Percentiles rank a stretch among this genome's conserved stretches.
Evolutionary conservation across 1,140 invertebrate genomes (phyloP).

Genomic region (Drosophila dunni): DNA sequence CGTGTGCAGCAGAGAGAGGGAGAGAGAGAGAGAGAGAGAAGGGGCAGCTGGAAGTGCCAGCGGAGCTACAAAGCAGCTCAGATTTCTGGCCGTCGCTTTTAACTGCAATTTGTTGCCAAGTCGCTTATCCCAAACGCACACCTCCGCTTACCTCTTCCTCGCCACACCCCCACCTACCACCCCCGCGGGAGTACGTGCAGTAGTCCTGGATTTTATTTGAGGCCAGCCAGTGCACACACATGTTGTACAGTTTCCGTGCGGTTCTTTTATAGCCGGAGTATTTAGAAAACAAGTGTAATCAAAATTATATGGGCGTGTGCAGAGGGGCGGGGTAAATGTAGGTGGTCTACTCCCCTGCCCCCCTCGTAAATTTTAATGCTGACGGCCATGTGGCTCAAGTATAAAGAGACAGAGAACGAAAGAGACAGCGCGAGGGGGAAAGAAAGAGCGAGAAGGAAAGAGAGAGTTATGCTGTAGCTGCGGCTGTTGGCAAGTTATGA

Average conservation of each 20-base stretch:
- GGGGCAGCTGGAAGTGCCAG: neutral
- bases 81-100: conserved; percentile 67
- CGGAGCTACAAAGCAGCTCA: conserved; percentile 36
- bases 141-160: neutral
- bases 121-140: conserved; percentile 53
- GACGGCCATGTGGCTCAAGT: conserved; percentile 59
- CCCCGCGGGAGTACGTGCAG: conserved; percentile 32
- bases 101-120: conserved; percentile 79
- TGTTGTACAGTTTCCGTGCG: conserved; percentile 49
- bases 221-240: conserved; percentile 45
- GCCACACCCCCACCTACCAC: too few relatives aligned
- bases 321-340: neutral
- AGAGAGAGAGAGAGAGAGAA: neutral
- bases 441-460: neutral
- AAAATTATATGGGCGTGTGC: conserved; percentile 80
- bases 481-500: conserved; percentile 73
- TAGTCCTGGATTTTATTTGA: conserved; percentile 63
- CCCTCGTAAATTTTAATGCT: conserved; percentile 73
- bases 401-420: neutral
- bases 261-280: conserved; percentile 62
- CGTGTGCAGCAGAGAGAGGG: conserved; percentile 8
- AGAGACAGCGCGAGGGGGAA: neutral
- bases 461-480: conserved; percentile 15
- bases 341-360: conserved; percentile 1
- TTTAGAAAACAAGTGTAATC: conserved; percentile 82